These are phyloP conservation scores for Caenorhabditis drosophilae DNA, from an alignment of 2,888 invertebrate species.

Conservation along the genomic window DNA sequence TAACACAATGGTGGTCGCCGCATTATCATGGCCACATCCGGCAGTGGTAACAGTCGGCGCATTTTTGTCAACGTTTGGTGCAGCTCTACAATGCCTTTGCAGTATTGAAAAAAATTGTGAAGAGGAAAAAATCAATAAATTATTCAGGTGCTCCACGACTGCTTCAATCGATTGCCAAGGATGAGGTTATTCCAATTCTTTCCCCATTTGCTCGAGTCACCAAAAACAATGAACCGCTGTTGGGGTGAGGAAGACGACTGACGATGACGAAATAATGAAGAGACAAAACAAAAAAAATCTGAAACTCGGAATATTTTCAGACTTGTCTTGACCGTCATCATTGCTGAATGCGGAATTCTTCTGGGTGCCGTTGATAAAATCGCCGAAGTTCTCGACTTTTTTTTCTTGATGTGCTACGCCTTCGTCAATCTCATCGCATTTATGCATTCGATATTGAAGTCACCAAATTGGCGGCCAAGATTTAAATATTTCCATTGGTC, in stretches of 20 bases:
- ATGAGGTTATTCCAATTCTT: conserved; percentile 94
- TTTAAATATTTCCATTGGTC: conserved; percentile 99
- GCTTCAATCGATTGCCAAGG: conserved; percentile 92
- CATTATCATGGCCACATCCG: conserved; percentile 97
- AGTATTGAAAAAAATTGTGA: conserved; percentile 37
- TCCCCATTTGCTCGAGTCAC: conserved; percentile 93
- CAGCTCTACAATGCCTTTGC: conserved; percentile 89
- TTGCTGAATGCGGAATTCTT: conserved; percentile 77
- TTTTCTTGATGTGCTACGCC: conserved; percentile 99
- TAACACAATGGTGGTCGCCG: conserved; percentile 91
- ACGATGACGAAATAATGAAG: background rate
- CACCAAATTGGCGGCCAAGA: conserved; percentile 97
- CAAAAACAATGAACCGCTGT: conserved; percentile 90
- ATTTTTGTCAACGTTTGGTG: conserved; percentile 94
- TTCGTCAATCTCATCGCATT: conserved; percentile 99
- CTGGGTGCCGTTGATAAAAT: conserved; percentile 93
- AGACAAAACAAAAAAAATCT: no score
- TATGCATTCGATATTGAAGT: conserved; percentile 87
- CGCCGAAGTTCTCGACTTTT: conserved; percentile 79
- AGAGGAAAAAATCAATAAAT: background rate
- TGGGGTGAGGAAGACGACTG: conserved; percentile 72
- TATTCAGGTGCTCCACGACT: conserved; percentile 73
- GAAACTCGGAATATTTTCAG: no score
- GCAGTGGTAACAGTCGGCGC: conserved; percentile 98
- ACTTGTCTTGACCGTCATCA: conserved; percentile 81